Conservation (phyloP, 2,888 invertebrate species). For the Xestia sexstrigata region DNA sequence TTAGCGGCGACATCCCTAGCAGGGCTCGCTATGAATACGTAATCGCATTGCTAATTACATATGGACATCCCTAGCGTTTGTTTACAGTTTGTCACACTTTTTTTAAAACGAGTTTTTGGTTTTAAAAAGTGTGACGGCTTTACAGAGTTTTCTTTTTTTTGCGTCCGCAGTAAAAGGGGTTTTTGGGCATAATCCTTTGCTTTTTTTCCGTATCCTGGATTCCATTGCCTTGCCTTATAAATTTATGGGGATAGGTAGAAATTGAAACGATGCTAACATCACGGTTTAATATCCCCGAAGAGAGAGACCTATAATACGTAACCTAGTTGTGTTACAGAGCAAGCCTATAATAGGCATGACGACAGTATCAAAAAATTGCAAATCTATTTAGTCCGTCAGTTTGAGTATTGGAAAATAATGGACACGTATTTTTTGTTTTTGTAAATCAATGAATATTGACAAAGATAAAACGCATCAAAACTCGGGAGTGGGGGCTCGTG, state of each 20-base stretch:
- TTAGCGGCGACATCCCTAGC: slow-evolving; percentile 45
- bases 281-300: not conserved
- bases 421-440: too few relatives aligned
- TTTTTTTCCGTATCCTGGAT: not conserved
- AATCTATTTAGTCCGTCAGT: too few relatives aligned
- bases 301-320: not conserved
- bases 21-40: slow-evolving; percentile 48
- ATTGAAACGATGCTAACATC: not conserved
- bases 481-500: too few relatives aligned
- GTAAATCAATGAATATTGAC: too few relatives aligned
- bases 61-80: slow-evolving; percentile 26
- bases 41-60: slow-evolving; percentile 42
- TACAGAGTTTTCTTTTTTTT: not conserved
- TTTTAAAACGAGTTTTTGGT: not conserved
- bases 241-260: not conserved
- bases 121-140: not conserved
- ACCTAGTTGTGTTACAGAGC: not conserved
- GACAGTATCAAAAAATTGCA: too few relatives aligned
- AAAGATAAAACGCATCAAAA: too few relatives aligned
- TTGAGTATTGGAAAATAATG: too few relatives aligned
- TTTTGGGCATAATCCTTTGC: not conserved
- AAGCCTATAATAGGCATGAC: too few relatives aligned
- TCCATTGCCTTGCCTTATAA: too few relatives aligned
- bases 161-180: not conserved
- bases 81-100: slow-evolving; percentile 16